phyloP scores from a whole-genome alignment of 64 coral and sea anemone genomes.

The Stichodactyla helianthus region DNA sequence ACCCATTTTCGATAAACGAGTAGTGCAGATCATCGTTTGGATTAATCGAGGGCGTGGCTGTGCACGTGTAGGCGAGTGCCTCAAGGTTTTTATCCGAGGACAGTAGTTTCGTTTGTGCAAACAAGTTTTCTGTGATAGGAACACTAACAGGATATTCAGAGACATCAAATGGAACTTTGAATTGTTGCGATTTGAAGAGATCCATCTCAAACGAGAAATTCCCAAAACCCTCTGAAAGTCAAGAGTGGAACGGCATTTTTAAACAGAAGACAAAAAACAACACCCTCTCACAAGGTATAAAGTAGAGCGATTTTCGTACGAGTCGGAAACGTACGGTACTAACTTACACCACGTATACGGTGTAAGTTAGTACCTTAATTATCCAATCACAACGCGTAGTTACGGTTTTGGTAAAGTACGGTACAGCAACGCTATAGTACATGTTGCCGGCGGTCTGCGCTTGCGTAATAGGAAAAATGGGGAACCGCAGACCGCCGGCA shows the following conservation, averaged over 20 bases:
- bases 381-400: too few relatives aligned
- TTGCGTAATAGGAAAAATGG: too few relatives aligned
- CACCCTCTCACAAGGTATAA: too few relatives aligned
- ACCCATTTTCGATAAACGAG: conserved; percentile 72
- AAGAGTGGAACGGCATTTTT: not conserved
- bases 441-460: too few relatives aligned
- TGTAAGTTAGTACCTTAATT: too few relatives aligned
- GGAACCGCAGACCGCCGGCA: too few relatives aligned
- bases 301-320: too few relatives aligned
- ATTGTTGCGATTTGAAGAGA: conserved; percentile 49
- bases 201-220: conserved; percentile 85
- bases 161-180: conserved; percentile 54
- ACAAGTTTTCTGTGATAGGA: conserved; percentile 44
- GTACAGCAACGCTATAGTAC: too few relatives aligned
- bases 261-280: too few relatives aligned
- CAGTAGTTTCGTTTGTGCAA: conserved; percentile 53
- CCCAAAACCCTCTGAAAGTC: conserved; percentile 59
- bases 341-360: too few relatives aligned
- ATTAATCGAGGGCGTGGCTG: conserved; percentile 74
- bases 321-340: too few relatives aligned
- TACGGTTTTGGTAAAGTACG: too few relatives aligned
- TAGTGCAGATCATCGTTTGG: conserved; percentile 31
- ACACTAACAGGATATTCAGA: conserved; percentile 72
- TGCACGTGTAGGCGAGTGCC: conserved; percentile 62
- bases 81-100: conserved; percentile 61